A percentile compares a stretch with the other conserved stretches of the same genome.
These are phyloP conservation scores for Trisateles emortualis DNA, from an alignment of 2,888 invertebrate species.

Conservation along the genomic window DNA sequence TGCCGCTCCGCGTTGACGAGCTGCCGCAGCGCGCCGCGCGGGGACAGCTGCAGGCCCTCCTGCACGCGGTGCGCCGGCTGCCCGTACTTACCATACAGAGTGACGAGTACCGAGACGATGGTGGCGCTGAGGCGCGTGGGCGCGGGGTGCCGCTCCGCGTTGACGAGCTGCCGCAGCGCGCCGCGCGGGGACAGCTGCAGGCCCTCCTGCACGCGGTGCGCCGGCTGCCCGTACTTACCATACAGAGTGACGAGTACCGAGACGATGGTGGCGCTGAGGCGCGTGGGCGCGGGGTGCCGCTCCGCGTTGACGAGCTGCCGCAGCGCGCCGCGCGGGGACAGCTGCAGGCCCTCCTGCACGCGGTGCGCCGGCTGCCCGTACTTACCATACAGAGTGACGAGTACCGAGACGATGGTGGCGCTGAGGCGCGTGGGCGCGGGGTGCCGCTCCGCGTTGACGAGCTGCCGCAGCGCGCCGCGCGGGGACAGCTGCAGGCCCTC, in stretches of 20 bases:
- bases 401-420: slow-evolving; percentile 72
- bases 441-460: slow-evolving; percentile 73
- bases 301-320: slow-evolving; percentile 80
- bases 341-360: slow-evolving; percentile 49
- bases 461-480: slow-evolving; percentile 65
- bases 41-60: slow-evolving; percentile 52
- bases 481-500: slow-evolving; percentile 52
- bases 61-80: slow-evolving; percentile 51
- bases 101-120: slow-evolving; percentile 77
- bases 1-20: slow-evolving; percentile 73
- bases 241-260: slow-evolving; percentile 79
- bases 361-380: slow-evolving; percentile 55
- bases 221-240: slow-evolving; percentile 71
- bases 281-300: slow-evolving; percentile 67
- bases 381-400: slow-evolving; percentile 84
- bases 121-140: slow-evolving; percentile 80
- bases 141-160: slow-evolving; percentile 61
- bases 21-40: slow-evolving; percentile 65
- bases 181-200: slow-evolving; percentile 44
- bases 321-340: slow-evolving; percentile 53
- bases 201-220: slow-evolving; percentile 55
- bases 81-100: slow-evolving; percentile 80
- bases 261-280: slow-evolving; percentile 78
- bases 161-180: slow-evolving; percentile 75
- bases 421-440: slow-evolving; percentile 77